Conservation (phyloP, 2,797 vertebrate species). For the Macropus fuliginosus region DNA sequence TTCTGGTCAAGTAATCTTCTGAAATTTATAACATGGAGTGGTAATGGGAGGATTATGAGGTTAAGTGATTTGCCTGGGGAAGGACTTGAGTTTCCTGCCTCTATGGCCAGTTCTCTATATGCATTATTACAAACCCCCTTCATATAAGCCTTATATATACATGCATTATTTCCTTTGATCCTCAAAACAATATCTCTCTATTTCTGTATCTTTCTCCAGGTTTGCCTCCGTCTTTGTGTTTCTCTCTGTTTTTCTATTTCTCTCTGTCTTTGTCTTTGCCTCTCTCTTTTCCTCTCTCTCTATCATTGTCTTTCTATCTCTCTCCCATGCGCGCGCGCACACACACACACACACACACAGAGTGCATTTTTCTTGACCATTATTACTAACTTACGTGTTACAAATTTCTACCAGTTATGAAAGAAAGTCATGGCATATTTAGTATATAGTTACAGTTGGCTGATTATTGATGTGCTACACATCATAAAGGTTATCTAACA, state of each 20-base stretch:
- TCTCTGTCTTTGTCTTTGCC: background rate
- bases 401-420: background rate
- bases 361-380: background rate
- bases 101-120: background rate
- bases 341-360: background rate
- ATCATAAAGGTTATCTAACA: background rate
- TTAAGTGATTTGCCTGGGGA: background rate
- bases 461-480: background rate
- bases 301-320: rapidly evolving
- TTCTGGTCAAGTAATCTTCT: background rate
- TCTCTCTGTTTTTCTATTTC: background rate
- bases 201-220: background rate
- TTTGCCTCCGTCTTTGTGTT: background rate
- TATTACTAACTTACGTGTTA: background rate
- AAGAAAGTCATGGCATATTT: background rate
- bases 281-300: rapidly evolving
- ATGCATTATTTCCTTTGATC: background rate
- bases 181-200: background rate
- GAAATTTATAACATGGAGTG: background rate
- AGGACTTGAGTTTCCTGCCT: background rate
- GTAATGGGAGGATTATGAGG: background rate
- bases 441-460: background rate
- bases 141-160: background rate
- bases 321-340: background rate
- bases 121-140: background rate